These are phyloP conservation scores for Galeopsomyia nigrocyanea DNA, from an alignment of 2,888 invertebrate genomes.

Conservation along the genomic window DNA sequence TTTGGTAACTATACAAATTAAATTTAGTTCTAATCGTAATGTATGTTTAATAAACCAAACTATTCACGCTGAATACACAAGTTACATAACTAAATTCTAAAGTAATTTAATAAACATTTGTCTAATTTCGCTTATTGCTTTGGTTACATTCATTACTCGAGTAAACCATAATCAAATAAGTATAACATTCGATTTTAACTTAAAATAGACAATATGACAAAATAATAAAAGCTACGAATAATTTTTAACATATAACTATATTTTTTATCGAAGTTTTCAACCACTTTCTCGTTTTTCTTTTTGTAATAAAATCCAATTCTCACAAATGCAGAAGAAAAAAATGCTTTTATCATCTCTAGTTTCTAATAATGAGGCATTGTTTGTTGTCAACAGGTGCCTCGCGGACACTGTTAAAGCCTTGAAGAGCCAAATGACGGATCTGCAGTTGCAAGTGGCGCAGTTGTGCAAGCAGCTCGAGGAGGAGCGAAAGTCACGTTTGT, in stretches of 20 bases:
- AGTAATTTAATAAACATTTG: too few relatives aligned
- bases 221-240: constrained; percentile 11
- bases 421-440: constrained; percentile 79
- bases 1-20: too few relatives aligned
- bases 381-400: constrained; percentile 72
- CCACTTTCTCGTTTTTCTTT: constrained; percentile 11
- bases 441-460: constrained; percentile 75
- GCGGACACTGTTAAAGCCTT: constrained; percentile 84
- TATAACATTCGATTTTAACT: constrained; percentile 2
- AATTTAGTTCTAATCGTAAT: too few relatives aligned
- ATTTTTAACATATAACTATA: not conserved
- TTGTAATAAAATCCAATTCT: constrained; percentile 18
- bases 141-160: too few relatives aligned
- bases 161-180: not conserved
- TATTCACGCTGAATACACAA: too few relatives aligned
- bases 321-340: not conserved
- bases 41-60: too few relatives aligned
- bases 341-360: constrained; percentile 5
- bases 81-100: too few relatives aligned
- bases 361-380: constrained; percentile 16
- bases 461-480: constrained; percentile 77
- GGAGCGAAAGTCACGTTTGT: constrained; percentile 74
- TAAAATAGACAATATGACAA: constrained; percentile 21
- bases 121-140: too few relatives aligned
- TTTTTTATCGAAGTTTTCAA: constrained; percentile 14